Percentiles rank a stretch among this genome's conserved stretches.
Evolutionary conservation across 2,797 vertebrate genomes (phyloP).

Genomic region (Zenarchopterus dispar): DNA sequence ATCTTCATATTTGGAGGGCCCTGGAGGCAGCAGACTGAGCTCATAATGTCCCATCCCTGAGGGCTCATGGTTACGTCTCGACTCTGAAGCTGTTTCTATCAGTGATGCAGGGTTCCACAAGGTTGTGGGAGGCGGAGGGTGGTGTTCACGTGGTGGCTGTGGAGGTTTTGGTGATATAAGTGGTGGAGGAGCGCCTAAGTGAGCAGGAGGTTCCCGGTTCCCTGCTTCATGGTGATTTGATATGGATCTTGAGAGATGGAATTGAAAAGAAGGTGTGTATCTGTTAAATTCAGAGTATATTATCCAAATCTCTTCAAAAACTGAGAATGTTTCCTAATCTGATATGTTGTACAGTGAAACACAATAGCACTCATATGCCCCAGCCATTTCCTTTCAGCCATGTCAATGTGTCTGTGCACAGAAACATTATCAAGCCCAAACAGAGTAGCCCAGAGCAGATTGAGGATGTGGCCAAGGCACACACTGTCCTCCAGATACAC

Average conservation of each 20-base stretch:
- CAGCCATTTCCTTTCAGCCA: constrained; percentile 35
- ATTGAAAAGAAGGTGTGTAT: constrained; percentile 7
- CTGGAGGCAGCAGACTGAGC: constrained; percentile 78
- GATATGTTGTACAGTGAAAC: constrained; percentile 16
- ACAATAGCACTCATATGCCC: constrained; percentile 8
- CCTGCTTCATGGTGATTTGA: constrained; percentile 87
- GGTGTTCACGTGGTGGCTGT: constrained; percentile 82
- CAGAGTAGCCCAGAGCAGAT: constrained; percentile 70
- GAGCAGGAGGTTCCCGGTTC: constrained; percentile 86
- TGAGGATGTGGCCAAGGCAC: constrained; percentile 66
- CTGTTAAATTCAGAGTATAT: constrained; percentile 27
- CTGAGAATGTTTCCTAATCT: constrained; percentile 18
- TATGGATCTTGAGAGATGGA: constrained; percentile 78
- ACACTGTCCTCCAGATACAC: constrained; percentile 66
- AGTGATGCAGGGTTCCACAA: constrained; percentile 95
- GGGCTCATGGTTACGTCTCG: constrained; percentile 85
- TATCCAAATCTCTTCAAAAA: background rate
- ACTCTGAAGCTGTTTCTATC: constrained; percentile 87
- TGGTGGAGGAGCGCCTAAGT: constrained; percentile 92
- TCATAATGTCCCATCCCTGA: constrained; percentile 82
- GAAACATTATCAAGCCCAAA: constrained; percentile 69
- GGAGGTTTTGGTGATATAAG: constrained; percentile 96
- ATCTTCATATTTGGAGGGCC: constrained; percentile 86
- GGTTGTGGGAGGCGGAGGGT: constrained; percentile 86
- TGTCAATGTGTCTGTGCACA: constrained; percentile 48